Percentiles rank a stretch among this genome's conserved stretches.
phyloP scores from a whole-genome alignment of 2,888 invertebrate species.

The Hoplodrina blanda region DNA sequence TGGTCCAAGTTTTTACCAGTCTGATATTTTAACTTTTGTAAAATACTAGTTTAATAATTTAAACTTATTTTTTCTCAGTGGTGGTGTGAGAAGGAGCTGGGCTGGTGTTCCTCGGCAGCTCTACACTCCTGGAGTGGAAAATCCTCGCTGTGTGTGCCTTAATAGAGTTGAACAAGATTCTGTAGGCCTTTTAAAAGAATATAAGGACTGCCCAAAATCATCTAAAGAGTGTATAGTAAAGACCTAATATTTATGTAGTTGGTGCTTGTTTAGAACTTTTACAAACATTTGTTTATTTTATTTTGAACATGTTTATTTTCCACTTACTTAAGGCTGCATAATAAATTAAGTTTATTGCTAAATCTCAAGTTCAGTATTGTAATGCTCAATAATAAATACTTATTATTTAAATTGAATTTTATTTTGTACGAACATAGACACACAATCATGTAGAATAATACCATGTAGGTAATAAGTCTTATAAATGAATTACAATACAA shows the following conservation, averaged over 20 bases:
- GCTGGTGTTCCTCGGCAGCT: constrained; percentile 96
- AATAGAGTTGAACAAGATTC: constrained; percentile 84
- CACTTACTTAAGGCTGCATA: not conserved
- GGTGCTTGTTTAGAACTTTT: not conserved
- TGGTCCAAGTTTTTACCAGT: no score
- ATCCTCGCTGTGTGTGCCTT: constrained; percentile 96
- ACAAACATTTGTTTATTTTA: not conserved
- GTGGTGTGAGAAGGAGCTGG: constrained; percentile 97
- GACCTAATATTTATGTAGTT: constrained; percentile 19
- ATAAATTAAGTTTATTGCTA: not conserved
- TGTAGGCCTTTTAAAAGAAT: constrained; percentile 90
- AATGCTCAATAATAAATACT: constrained; percentile 7
- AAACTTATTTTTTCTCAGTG: constrained; percentile 90
- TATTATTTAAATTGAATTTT: constrained; percentile 40
- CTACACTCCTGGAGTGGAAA: constrained; percentile 92
- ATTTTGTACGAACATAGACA: constrained; percentile 51
- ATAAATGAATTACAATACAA: constrained; percentile 10
- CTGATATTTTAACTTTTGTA: not conserved
- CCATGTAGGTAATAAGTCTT: constrained; percentile 69
- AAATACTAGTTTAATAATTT: no score
- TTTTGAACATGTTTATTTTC: not conserved
- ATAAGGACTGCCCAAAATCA: constrained; percentile 91
- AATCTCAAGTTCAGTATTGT: constrained; percentile 1
- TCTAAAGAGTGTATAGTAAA: constrained; percentile 88
- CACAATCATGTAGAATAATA: constrained; percentile 60